Percentiles rank a stretch among this genome's conserved stretches.
Evolutionary conservation across 2,888 invertebrate genomes (phyloP).

Genomic region (Andrena minutula): DNA sequence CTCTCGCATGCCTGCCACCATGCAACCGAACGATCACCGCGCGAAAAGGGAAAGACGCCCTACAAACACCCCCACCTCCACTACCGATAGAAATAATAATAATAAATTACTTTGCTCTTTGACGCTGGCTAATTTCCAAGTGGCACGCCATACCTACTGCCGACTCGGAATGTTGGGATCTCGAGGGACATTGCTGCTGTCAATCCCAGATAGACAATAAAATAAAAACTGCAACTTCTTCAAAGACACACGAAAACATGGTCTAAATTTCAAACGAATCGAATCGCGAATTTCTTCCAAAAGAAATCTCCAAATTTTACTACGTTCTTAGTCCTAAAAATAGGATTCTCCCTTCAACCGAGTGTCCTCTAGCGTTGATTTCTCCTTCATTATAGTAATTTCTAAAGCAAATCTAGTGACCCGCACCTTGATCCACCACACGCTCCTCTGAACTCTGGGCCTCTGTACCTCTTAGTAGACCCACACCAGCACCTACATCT

Average conservation of each 20-base stretch:
- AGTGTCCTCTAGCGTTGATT: too few species aligned
- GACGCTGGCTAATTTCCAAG: neutral
- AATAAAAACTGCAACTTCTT: too few species aligned
- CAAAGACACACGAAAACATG: too few species aligned
- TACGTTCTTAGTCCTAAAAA: too few species aligned
- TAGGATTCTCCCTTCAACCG: too few species aligned
- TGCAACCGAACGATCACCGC: conserved; percentile 36
- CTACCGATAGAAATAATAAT: neutral
- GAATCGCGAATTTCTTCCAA: too few species aligned
- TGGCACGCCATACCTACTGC: neutral
- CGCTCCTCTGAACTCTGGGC: neutral
- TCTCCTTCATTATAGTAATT: too few species aligned
- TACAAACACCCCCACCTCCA: conserved; percentile 2
- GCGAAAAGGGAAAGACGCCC: conserved; percentile 43
- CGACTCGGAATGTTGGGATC: neutral
- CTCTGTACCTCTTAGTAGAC: too few species aligned
- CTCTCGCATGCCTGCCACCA: conserved; percentile 72
- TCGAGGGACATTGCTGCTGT: neutral
- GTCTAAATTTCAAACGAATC: too few species aligned
- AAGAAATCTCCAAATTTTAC: too few species aligned
- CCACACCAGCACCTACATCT: neutral
- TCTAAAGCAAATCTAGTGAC: too few species aligned
- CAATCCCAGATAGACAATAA: too few species aligned
- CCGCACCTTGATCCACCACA: neutral
- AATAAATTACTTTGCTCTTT: conserved; percentile 12